Percentiles rank a stretch among this genome's conserved stretches.
Evolutionary conservation across 1,140 invertebrate genomes (phyloP).

Genomic region (Lepidostoma basale): DNA sequence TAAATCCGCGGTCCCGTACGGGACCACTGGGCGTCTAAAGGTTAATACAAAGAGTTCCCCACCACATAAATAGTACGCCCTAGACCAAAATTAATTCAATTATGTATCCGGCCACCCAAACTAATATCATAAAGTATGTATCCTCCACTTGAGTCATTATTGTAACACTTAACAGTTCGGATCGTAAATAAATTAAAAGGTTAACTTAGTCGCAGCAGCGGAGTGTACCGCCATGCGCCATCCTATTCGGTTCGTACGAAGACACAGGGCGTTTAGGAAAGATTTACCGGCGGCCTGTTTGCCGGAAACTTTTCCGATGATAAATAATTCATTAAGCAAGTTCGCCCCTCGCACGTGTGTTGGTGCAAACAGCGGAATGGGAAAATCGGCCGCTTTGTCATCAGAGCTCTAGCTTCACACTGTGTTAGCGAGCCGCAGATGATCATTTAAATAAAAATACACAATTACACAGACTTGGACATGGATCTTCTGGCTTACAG

Average conservation of each 20-base stretch:
- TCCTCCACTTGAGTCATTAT: neutral
- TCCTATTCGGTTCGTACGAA: neutral
- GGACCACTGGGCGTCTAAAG: too few species aligned
- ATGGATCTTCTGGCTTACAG: too few species aligned
- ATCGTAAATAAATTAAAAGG: neutral
- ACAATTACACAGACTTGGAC: too few species aligned
- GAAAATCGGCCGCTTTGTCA: neutral
- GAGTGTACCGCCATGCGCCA: neutral
- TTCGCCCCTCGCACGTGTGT: neutral
- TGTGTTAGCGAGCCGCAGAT: too few species aligned
- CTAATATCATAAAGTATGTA: neutral
- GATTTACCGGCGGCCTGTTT: neutral
- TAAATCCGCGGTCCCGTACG: too few species aligned
- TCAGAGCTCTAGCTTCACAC: too few species aligned
- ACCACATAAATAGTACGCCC: too few species aligned
- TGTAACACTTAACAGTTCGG: neutral
- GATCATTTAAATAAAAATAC: too few species aligned
- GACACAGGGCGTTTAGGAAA: constrained; percentile 4
- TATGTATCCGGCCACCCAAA: too few species aligned
- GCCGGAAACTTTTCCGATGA: constrained; percentile 16
- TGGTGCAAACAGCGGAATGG: too few species aligned
- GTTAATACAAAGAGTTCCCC: too few species aligned
- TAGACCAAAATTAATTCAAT: too few species aligned
- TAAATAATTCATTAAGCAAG: constrained; percentile 19
- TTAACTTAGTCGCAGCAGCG: neutral